These are phyloP conservation scores for Drosophila fungiperda DNA, from an alignment of 2,888 invertebrate genomes.

Conservation along the genomic window DNA sequence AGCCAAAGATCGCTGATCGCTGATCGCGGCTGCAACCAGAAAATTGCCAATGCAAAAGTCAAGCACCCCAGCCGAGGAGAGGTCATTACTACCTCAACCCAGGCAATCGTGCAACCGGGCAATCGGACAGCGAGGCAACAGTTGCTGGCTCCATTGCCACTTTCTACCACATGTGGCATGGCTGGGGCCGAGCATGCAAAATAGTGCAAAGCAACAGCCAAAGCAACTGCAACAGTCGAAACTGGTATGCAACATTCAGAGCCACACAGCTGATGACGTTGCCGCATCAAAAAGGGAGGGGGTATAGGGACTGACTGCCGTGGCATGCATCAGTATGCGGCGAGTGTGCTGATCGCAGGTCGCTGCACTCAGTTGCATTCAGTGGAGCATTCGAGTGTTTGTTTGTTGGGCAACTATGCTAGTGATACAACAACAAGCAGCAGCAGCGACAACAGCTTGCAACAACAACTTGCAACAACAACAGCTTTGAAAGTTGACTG, in stretches of 20 bases:
- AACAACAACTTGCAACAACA: slow-evolving; percentile 22
- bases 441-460: slow-evolving; percentile 23
- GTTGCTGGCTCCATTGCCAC: slow-evolving; percentile 53
- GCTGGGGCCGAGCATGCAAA: slow-evolving; percentile 64
- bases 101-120: slow-evolving; percentile 8
- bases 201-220: slow-evolving; percentile 51
- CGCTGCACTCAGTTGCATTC: slow-evolving; percentile 72
- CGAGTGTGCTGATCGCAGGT: slow-evolving; percentile 63
- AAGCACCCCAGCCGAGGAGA: slow-evolving; percentile 65
- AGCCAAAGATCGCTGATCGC: slow-evolving; percentile 34
- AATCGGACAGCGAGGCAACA: slow-evolving; percentile 9
- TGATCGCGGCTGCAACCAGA: slow-evolving; percentile 12
- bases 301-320: background rate
- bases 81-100: slow-evolving; percentile 71
- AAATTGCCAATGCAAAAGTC: slow-evolving; percentile 57
- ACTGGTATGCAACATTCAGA: slow-evolving; percentile 65
- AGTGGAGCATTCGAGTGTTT: slow-evolving; percentile 75
- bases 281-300: slow-evolving; percentile 8
- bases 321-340: slow-evolving; percentile 31
- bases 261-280: slow-evolving; percentile 54
- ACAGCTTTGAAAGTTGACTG: slow-evolving; percentile 78
- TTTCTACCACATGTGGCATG: slow-evolving; percentile 73
- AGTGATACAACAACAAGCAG: slow-evolving; percentile 60
- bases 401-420: slow-evolving; percentile 78
- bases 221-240: slow-evolving; percentile 28